phyloP scores from a whole-genome alignment of 2,113 vertebrate genomes.

The Hemiprocne comata region DNA sequence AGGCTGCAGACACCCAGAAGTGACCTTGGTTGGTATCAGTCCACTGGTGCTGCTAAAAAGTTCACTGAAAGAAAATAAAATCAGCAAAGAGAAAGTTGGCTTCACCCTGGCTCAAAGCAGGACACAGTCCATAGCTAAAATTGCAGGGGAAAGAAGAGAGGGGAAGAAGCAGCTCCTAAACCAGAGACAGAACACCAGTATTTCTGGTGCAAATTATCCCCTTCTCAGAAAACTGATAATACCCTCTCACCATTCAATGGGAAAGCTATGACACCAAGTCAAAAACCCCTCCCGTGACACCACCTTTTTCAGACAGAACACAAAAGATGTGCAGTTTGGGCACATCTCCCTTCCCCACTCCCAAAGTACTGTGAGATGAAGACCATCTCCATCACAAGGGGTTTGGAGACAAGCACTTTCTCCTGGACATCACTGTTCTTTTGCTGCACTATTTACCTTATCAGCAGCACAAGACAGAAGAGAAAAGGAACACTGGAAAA shows the following conservation, averaged over 20 bases:
- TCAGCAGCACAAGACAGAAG: background rate
- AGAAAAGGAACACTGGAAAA: fast-evolving
- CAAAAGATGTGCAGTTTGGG: fast-evolving
- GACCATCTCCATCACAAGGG: background rate
- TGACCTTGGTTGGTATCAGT: no score
- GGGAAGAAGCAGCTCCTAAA: background rate
- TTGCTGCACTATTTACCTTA: background rate
- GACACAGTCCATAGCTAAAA: background rate
- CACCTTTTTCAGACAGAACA: background rate
- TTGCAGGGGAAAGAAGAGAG: background rate
- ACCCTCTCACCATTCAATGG: no score
- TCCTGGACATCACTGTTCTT: background rate
- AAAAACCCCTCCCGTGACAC: background rate
- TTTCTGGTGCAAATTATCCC: background rate
- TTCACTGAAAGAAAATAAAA: no score
- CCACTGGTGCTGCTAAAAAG: no score
- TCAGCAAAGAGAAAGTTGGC: no score
- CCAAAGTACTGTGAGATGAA: background rate
- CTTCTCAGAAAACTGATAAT: background rate
- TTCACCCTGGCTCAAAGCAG: no score
- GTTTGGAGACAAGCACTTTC: background rate
- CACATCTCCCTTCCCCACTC: background rate
- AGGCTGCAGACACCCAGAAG: no score
- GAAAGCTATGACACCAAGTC: background rate
- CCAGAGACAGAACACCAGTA: background rate